phyloP scores from a whole-genome alignment of 2,797 vertebrate genomes.

The Phaenicophaeus curvirostris region DNA sequence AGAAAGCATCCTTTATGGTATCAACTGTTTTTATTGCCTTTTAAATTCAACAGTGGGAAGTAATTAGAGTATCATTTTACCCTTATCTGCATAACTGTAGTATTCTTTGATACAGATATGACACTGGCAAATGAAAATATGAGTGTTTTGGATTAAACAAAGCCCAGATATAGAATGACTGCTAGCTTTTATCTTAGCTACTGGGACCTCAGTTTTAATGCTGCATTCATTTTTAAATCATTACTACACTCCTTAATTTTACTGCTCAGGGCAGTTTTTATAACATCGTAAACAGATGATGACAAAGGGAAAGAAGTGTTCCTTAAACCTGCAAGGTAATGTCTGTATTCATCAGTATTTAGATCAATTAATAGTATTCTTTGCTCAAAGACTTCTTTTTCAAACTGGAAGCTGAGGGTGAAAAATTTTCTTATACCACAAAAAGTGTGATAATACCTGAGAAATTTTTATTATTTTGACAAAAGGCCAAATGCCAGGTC shows the following conservation, averaged over 20 bases:
- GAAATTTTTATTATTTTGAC: not conserved
- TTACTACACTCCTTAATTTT: not conserved
- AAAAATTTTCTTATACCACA: not conserved
- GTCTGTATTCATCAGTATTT: not conserved
- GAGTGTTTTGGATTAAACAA: not conserved
- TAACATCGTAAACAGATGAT: not conserved
- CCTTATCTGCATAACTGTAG: not conserved
- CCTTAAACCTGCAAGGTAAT: not conserved
- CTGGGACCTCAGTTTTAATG: not conserved
- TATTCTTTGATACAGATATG: not conserved
- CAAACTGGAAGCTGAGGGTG: not conserved
- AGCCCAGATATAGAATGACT: not conserved
- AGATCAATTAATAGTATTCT: not conserved
- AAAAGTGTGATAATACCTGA: not conserved
- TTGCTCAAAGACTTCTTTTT: not conserved
- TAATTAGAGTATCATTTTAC: not conserved
- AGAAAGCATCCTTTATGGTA: not conserved
- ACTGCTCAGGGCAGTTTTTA: not conserved
- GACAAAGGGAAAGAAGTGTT: not conserved
- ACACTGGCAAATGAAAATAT: not conserved
- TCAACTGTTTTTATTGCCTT: not conserved
- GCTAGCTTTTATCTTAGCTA: not conserved
- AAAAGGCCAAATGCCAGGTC: too few relatives aligned
- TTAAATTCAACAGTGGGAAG: conserved; percentile 3
- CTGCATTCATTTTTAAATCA: not conserved